Evolutionary conservation across 1,140 invertebrate genomes (phyloP), one percentile per base, ranked within the genome.

Genomic region (Colletes latitarsis): DNA sequence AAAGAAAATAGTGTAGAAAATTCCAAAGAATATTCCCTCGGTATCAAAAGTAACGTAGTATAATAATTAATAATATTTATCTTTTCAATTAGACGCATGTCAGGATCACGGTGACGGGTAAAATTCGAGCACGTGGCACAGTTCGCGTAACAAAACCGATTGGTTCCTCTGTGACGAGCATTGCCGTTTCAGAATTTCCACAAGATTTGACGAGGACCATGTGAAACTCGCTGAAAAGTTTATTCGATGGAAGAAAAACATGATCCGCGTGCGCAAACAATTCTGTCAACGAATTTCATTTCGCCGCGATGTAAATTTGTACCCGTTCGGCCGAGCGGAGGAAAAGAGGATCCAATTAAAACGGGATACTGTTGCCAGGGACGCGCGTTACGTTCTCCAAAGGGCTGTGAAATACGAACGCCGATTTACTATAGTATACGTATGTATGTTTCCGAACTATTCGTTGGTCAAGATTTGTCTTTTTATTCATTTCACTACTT

Each of bases 211-310:
- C 14, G 70, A 49, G 49, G 63, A 10, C 57, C 10, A 58, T 43
- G 12, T n/a, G 60, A 66, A 79, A 73, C 73, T 79, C 60, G 41
- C 43, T 17, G 70, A 49, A 55, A 73, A 53, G 69, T 64, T 21
- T 14, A 19, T 14, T 8, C 43, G 41, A 57, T 73, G 60, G 52
- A 79, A 79, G 69, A 41, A 73, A 79, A 73, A 66, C 77, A 79
- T 63, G 77, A 71, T 73, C 46, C 43, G 60, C 49, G 70, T 53
- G 70, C 53, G n/a, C 77, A 73, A 79, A 79, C 70, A 79, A 79
- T 73, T 57, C 70, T 79, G 77, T 79, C 77, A 73, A 73, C 77
- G 77, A 73, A 63, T 79, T 79, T 79, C 55, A 79, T 79, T 79
- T 73, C 70, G 21, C 52, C 60, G 70, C 70, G 70, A 79, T 79